Evolutionary conservation across 2,888 invertebrate genomes (phyloP).

Genomic region (Scotopteryx bipunctaria): DNA sequence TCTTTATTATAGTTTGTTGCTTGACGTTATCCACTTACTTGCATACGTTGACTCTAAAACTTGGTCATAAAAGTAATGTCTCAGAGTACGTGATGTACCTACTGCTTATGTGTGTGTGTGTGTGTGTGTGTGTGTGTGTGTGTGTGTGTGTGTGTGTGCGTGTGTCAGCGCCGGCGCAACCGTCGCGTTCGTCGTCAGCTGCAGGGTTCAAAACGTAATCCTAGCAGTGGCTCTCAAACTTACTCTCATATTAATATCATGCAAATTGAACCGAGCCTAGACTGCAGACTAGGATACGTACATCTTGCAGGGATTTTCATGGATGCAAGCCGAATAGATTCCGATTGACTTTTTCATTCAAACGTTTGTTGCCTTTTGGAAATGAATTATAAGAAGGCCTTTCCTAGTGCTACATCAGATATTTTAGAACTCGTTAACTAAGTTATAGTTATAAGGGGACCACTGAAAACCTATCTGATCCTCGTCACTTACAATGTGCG

Average conservation of each 20-base stretch:
- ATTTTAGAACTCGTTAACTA: no score
- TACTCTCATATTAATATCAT: not conserved
- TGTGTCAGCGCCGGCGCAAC: slow-evolving; percentile 6
- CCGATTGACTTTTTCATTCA: no score
- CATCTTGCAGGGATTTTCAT: no score
- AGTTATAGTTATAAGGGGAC: no score
- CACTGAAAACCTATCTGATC: no score
- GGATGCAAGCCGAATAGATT: no score
- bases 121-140: not conserved
- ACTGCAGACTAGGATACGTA: no score
- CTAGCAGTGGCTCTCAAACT: slow-evolving; percentile 9
- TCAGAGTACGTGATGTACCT: slow-evolving; percentile 1
- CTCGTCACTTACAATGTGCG: no score
- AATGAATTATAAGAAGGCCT: no score
- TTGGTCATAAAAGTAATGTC: slow-evolving; percentile 6
- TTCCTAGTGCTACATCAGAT: no score
- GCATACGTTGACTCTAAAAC: slow-evolving; percentile 3
- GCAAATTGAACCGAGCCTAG: no score
- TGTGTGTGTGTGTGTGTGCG: not conserved
- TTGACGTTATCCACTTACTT: slow-evolving; percentile 4
- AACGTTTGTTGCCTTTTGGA: no score
- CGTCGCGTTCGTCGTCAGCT: not conserved
- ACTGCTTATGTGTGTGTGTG: not conserved
- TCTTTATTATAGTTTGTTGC: slow-evolving; percentile 2
- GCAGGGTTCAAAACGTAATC: slow-evolving; percentile 6